Evolutionary conservation across 2,797 vertebrate genomes (phyloP).

Genomic region (Falco biarmicus): DNA sequence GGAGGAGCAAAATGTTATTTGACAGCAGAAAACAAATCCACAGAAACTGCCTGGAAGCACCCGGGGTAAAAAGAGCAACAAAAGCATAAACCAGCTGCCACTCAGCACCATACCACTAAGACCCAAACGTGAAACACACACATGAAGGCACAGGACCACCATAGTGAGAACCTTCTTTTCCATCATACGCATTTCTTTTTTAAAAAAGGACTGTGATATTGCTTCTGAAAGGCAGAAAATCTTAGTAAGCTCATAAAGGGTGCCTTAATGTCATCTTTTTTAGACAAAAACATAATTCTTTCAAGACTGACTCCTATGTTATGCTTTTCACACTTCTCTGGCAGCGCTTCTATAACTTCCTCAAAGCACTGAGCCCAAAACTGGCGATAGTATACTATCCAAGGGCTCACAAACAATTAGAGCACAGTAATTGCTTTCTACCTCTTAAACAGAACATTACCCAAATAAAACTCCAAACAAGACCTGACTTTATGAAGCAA

Average conservation of each 20-base stretch:
- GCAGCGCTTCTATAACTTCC: not conserved
- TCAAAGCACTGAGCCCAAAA: not conserved
- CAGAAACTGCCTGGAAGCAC: not conserved
- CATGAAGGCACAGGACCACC: not conserved
- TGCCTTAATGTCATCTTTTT: not conserved
- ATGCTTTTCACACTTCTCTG: not conserved
- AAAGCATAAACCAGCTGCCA: not conserved
- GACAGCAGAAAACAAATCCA: not conserved
- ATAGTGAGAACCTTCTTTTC: not conserved
- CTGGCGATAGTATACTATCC: not conserved
- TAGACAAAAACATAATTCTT: not conserved
- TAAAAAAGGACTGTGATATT: not conserved
- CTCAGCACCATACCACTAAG: not conserved
- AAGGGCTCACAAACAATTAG: not conserved
- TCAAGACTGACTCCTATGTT: not conserved
- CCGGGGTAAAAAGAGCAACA: not conserved
- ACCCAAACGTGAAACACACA: not conserved
- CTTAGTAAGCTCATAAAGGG: not conserved
- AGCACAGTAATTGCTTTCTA: not conserved
- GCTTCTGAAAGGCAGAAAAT: not conserved
- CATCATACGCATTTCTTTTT: rapidly evolving
- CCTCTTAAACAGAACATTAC: not conserved
- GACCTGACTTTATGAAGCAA: not conserved
- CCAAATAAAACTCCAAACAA: not conserved
- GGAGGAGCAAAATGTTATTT: not conserved